A percentile compares a stretch with the other conserved stretches of the same genome.
phyloP scores from a whole-genome alignment of 2,888 invertebrate species.

The Agrochola lota region DNA sequence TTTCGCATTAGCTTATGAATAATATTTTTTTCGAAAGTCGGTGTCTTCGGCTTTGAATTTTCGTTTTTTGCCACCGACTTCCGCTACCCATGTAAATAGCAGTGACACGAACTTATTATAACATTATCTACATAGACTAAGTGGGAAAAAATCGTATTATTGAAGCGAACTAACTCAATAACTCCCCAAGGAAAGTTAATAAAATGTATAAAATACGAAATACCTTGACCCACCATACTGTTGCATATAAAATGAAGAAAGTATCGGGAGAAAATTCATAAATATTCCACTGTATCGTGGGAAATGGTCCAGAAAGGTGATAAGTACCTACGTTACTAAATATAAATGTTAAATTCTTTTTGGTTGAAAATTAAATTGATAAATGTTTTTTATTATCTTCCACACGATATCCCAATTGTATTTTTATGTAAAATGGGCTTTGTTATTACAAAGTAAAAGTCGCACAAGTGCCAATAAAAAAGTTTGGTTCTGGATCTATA shows the following conservation, averaged over 20 bases:
- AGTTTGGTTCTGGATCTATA: constrained; percentile 7
- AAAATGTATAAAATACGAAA: background rate
- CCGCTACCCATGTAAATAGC: no score
- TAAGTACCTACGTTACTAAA: constrained; percentile 50
- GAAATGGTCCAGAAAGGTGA: constrained; percentile 56
- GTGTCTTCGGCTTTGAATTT: no score
- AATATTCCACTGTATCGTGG: constrained; percentile 38
- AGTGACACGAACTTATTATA: no score
- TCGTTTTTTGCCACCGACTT: no score
- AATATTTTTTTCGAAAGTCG: no score
- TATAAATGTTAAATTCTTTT: constrained; percentile 21
- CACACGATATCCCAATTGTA: constrained; percentile 16
- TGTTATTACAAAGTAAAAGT: background rate
- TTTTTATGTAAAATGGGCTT: background rate
- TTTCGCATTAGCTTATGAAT: no score
- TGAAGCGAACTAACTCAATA: no score
- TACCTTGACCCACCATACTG: background rate
- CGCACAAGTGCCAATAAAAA: constrained; percentile 17
- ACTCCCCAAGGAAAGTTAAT: no score
- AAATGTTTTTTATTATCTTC: constrained; percentile 34
- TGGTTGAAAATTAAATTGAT: constrained; percentile 15
- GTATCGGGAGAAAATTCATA: constrained; percentile 39
- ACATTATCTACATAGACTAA: no score
- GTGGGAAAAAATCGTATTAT: no score
- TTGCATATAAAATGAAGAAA: constrained; percentile 21